Percentiles rank a stretch among this genome's conserved stretches.
These are phyloP conservation scores for Dioctria linearis DNA, from an alignment of 2,888 invertebrate species.

Conservation along the genomic window DNA sequence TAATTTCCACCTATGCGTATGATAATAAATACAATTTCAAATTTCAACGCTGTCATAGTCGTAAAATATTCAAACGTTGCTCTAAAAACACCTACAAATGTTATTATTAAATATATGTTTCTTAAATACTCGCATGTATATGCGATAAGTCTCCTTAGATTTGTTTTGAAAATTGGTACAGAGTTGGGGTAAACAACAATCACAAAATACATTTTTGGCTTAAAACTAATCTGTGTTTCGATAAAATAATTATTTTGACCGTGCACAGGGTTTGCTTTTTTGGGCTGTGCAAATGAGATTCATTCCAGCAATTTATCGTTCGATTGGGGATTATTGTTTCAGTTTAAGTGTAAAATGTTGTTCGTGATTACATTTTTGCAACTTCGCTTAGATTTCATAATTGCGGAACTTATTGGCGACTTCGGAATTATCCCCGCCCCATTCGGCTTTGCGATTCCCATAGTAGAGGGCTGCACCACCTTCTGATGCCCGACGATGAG, in stretches of 20 bases:
- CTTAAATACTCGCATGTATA: constrained; percentile 17
- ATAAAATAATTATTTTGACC: too few species aligned
- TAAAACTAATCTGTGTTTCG: not conserved
- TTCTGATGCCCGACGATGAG: constrained; percentile 84
- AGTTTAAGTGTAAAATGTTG: not conserved
- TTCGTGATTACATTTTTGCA: not conserved
- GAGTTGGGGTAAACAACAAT: constrained; percentile 58
- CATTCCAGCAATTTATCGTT: constrained; percentile 60
- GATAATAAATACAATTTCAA: constrained; percentile 6
- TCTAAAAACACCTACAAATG: constrained; percentile 25
- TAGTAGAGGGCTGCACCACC: constrained; percentile 87
- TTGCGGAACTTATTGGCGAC: constrained; percentile 91
- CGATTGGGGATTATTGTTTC: constrained; percentile 6
- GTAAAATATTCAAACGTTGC: constrained; percentile 10
- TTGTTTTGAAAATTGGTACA: constrained; percentile 64
- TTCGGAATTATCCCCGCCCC: constrained; percentile 84
- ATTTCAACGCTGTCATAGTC: not conserved
- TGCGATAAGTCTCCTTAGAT: constrained; percentile 53
- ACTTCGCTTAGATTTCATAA: constrained; percentile 85
- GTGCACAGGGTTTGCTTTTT: not conserved
- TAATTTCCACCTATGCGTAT: constrained; percentile 1
- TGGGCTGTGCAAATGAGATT: not conserved
- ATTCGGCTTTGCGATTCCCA: constrained; percentile 74
- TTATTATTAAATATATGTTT: constrained; percentile 14
- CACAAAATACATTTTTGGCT: constrained; percentile 60